These are phyloP conservation scores for Rhabdomys dilectus DNA, from an alignment of 2,113 vertebrate genomes.

Conservation along the genomic window DNA sequence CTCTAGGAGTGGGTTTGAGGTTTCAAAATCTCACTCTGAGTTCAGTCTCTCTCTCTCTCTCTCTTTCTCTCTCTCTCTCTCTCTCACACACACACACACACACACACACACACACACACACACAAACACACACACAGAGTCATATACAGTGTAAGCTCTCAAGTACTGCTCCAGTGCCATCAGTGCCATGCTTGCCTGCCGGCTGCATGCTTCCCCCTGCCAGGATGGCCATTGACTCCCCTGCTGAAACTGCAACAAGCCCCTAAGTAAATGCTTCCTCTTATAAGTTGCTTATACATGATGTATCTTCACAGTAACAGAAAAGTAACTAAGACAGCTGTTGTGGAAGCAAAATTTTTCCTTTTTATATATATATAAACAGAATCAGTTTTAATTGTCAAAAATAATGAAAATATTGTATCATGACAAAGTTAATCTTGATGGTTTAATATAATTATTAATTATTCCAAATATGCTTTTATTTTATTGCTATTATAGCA, in stretches of 20 bases:
- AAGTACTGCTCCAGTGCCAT: not conserved
- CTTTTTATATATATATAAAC: not conserved
- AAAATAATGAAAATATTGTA: not conserved
- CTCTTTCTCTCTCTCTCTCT: not conserved
- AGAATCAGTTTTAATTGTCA: not conserved
- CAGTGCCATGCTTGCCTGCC: not conserved
- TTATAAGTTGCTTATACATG: not conserved
- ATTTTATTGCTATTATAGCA: not conserved
- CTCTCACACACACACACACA: no score
- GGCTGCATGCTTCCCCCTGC: not conserved
- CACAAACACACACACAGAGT: no score
- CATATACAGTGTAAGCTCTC: not conserved
- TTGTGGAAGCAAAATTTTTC: not conserved
- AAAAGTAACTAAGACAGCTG: not conserved
- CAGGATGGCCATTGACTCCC: no score
- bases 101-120: no score
- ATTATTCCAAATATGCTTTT: not conserved
- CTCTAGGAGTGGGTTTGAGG: not conserved
- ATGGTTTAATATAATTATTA: not conserved
- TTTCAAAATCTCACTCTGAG: not conserved
- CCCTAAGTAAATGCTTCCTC: not conserved
- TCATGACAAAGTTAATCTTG: not conserved
- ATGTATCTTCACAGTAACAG: not conserved
- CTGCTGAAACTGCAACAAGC: not conserved
- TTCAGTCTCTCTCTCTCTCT: no score